Evolutionary conservation across 2,797 vertebrate species (phyloP).

Genomic region (Synaphobranchus kaupii): DNA sequence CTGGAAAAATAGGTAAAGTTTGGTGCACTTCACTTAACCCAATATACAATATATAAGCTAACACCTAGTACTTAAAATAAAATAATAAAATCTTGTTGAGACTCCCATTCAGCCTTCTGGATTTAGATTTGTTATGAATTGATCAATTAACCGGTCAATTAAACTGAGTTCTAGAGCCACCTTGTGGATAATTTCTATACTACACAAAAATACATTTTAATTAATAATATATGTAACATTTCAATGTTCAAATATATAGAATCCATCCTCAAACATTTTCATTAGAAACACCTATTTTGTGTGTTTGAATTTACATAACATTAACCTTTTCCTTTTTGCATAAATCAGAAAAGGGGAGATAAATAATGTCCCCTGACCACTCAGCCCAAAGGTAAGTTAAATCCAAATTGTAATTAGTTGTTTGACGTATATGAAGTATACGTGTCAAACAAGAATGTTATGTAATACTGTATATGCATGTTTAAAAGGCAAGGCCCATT

Average conservation of each 20-base stretch:
- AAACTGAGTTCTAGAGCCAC: conserved; percentile 1
- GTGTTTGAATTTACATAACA: background rate
- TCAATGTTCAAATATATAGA: background rate
- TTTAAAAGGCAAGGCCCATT: background rate
- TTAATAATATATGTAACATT: background rate
- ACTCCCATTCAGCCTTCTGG: background rate
- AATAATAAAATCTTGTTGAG: background rate
- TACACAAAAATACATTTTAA: background rate
- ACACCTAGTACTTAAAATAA: background rate
- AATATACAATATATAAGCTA: background rate
- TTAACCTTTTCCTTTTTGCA: too few relatives aligned
- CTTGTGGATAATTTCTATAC: background rate
- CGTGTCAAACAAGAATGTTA: background rate
- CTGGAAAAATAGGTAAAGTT: background rate
- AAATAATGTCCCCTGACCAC: background rate
- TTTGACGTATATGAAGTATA: background rate
- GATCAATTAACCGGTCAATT: background rate
- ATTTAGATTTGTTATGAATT: background rate
- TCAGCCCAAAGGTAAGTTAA: background rate
- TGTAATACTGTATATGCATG: background rate
- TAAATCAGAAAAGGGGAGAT: background rate
- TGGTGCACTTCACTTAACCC: background rate
- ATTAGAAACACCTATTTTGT: background rate
- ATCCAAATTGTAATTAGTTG: background rate
- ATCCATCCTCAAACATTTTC: background rate